Conservation (phyloP, 2,797 vertebrate genomes). For the Xenopus petersii region DNA sequence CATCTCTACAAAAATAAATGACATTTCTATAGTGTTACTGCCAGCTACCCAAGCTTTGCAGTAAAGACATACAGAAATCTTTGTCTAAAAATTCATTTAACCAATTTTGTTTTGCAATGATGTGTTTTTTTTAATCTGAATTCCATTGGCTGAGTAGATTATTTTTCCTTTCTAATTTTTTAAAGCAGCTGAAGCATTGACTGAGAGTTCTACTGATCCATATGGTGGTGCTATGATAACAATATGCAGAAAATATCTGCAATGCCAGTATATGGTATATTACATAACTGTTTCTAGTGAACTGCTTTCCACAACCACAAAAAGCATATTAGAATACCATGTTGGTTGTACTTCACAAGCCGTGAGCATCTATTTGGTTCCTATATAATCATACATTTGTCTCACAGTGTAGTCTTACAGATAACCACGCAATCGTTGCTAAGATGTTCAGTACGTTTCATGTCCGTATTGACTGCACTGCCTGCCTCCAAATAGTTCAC, state of each 20-base stretch:
- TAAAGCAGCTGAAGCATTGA: neutral
- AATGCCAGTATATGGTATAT: constrained; percentile 5
- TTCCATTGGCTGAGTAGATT: neutral
- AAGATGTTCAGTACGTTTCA: neutral
- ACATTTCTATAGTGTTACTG: constrained; percentile 39
- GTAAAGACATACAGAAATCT: constrained; percentile 11
- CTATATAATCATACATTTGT: neutral
- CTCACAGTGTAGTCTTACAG: neutral
- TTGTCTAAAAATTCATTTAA: neutral
- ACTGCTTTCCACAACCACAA: constrained; percentile 1
- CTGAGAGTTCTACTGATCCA: constrained; percentile 10
- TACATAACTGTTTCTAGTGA: constrained; percentile 9
- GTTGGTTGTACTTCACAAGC: neutral
- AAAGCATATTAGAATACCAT: neutral
- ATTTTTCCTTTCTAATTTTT: neutral
- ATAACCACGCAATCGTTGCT: neutral
- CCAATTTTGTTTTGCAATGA: neutral
- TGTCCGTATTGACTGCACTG: neutral
- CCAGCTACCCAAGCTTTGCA: constrained; percentile 21
- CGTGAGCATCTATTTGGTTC: constrained; percentile 1
- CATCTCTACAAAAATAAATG: neutral
- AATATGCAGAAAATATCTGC: neutral
- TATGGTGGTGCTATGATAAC: constrained; percentile 16
- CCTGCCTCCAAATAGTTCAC: constrained; percentile 1
- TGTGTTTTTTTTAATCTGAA: neutral